Evolutionary conservation across 1,140 invertebrate species (phyloP).

Genomic region (Cyclargus thomasi): DNA sequence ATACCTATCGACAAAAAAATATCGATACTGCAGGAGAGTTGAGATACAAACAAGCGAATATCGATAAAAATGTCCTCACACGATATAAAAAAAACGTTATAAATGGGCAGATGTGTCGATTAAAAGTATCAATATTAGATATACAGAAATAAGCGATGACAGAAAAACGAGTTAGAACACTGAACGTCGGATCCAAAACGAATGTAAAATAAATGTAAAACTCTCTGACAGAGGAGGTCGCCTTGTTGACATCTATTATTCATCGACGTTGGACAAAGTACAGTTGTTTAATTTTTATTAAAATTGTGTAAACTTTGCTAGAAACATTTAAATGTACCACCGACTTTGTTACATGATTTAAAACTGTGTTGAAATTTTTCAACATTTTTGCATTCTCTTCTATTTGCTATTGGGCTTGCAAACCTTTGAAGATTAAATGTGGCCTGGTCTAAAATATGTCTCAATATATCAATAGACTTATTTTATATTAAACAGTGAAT

Average conservation of each 20-base stretch:
- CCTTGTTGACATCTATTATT: not conserved
- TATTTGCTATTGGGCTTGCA: no score
- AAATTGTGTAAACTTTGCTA: not conserved
- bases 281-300: not conserved
- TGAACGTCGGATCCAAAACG: not conserved
- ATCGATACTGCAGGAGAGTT: no score
- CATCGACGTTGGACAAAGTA: not conserved
- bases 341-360: not conserved
- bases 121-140: not conserved
- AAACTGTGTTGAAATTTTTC: not conserved
- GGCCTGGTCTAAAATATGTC: no score
- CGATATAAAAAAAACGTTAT: not conserved
- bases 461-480: no score
- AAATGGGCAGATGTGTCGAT: not conserved
- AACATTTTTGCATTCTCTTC: no score
- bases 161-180: not conserved
- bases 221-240: not conserved
- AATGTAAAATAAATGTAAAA: not conserved
- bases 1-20: conserved; percentile 22
- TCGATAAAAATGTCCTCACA: no score
- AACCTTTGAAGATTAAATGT: no score
- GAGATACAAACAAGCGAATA: no score
- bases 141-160: not conserved
- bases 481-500: no score
- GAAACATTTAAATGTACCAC: not conserved